Base-by-base conservation (phyloP, 2,888 invertebrate genomes). In the Euzophera pinguis region DNA sequence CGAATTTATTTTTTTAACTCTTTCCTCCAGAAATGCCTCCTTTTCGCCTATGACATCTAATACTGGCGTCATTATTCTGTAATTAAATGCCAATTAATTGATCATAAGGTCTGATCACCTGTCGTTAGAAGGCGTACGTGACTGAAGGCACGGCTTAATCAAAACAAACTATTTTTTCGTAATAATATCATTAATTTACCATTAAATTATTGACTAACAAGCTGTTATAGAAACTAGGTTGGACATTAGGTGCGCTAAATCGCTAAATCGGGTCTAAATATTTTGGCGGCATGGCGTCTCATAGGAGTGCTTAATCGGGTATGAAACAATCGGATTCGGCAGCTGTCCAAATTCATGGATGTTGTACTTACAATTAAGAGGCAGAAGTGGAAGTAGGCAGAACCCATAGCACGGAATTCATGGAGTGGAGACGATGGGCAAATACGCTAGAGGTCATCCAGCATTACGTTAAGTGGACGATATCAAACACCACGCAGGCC, bases 141-240 rank as follows among this genome's bases (percentile, higher is more conserved):
- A 80, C 78, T 54, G 3, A 52, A 12, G 50, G 54, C 77, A 76
- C 71, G 71, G 62, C 55, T 22, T 58, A 65, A 75, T 73, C 73
- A 77, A 73, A 83, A 84, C 80, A 83, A 80, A 74, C n/a, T n/a
- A n/a, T n/a, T n/a, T n/a, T n/a, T n/a, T 73, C 67, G 78, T 71
- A 60, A 63, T 62, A 63, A 57, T 63, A 62, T 59, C 29, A 77
- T 82, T 76, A 69, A 67, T 66, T 67, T 51, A 13, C 59, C 47
- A 82, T 83, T 81, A 78, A 62, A 53, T 41, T 62, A 60, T 67
- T 65, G 62, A 56, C 61, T 63, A 63, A 69, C 61, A 63, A 66
- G 59, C 38, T 34, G 27, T 53, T 56, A 50, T n/a, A n/a, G n/a
- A 39, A 50, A 37, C 41, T 55, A 47, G 52, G 53, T n/a, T n/a